Evolutionary conservation across 2,888 invertebrate genomes (phyloP), one percentile per base, ranked within the genome.

Genomic region (Thymelicus lineola): DNA sequence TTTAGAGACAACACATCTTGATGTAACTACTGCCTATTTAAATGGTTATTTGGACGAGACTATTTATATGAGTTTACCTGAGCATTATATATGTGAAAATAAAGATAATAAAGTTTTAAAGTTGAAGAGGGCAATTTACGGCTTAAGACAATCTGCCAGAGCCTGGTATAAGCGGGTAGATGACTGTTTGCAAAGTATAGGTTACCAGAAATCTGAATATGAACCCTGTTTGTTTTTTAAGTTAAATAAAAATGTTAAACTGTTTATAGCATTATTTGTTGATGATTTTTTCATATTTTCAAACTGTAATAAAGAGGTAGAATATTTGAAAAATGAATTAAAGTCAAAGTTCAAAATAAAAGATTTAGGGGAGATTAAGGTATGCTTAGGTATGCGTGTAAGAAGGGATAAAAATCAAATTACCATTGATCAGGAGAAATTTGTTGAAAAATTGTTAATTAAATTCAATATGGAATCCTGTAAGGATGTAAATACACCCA

Each of bases 1-100:
- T 42, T 66, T 76, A 20, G 42, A 74, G 35, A 66, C 72, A 6
- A 65, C n/a, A 4, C 74, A 76, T 61, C 10, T 73, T 35, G 74
- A 74, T 70, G 72, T 72, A n/a, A 67, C 62, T 42, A 73, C 74
- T n/a, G 75, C 73, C 14, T 73, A 73, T 45, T 50, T 73, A 14
- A 73, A 74, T 66, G 74, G 74, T 58, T 55, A 15, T 60, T 42
- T 74, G 17, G 35, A 73, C 35, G 72, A 74, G 50, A 45, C 7
- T 53, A 61, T 74, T n/a, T 74, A 67, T 45, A 75, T 73, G 73
- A 36, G 69, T 62, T 50, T 66, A 50, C 71, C 69, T 50, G 63
- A 65, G 38, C 57, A 65, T 65, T 72, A 45, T 63, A 17, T 45
- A 15, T 17, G 17, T 60, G 45, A 42, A 60, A 42, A 60, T 45